Base-by-base conservation (phyloP, 2,888 invertebrate species). In the Sminthurinus aureus region DNA sequence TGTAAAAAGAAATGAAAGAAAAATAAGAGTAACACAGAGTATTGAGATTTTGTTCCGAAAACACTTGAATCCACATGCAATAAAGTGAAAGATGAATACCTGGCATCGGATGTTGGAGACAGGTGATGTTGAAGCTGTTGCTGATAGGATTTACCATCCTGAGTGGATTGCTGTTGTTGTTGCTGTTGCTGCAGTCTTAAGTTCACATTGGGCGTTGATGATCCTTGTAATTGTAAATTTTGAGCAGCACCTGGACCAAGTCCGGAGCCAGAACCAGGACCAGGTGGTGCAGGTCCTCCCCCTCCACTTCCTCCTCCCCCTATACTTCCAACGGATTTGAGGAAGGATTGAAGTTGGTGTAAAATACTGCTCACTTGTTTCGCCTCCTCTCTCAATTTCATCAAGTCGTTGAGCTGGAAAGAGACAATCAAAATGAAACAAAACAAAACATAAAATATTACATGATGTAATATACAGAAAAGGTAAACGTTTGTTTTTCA, bases 301-400 rank as follows among this genome's bases (percentile, higher is more conserved):
- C 84, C 83, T 24, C 85, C 83, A 22, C 85, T 84, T 74, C 84
- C 82, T 52, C 84, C 82, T 75, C 83, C 83, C n/a, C 78, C 83
- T 76, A 78, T 84, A 81, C 75, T 82, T 38, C 85, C 85, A 75
- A 91, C 90, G 50, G 92, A 93, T 85, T 93, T 92, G 52, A 94
- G 92, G 89, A 93, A 94, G 0, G 94, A 94, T 88, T 94, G 93
- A 84, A 94, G 90, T 88, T 94, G 93, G 83, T 93, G 92, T 0
- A 93, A 93, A 74, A 93, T 91, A 24, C 91, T 92, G 87, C 92
- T 93, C 85, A 94, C 90, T 88, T 93, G 93, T 88, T 93, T 93
- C 87, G 93, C 92, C 89, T 94, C 94, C 85, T 93, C 93, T 82
- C 93, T 92, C 84, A 94, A 90, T 75, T 93, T 92, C 86, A 93